A percentile compares a stretch with the other conserved stretches of the same genome.
phyloP scores from a whole-genome alignment of 2,113 vertebrate species.

The Crypturellus undulatus region DNA sequence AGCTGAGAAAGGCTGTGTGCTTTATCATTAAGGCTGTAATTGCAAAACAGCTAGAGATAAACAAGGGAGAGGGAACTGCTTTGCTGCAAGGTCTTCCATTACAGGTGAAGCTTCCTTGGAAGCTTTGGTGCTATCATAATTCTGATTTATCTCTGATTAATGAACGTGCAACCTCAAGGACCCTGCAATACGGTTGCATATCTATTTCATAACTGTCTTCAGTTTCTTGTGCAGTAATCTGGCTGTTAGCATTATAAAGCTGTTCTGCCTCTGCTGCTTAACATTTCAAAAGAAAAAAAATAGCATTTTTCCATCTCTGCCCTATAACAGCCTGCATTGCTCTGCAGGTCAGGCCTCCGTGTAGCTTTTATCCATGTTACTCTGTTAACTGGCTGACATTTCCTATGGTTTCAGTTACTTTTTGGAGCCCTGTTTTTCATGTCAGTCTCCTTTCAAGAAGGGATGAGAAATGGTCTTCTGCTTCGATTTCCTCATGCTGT shows the following conservation, averaged over 20 bases:
- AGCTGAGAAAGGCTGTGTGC: not conserved
- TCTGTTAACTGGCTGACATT: not conserved
- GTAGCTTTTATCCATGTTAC: not conserved
- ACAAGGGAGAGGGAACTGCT: not conserved
- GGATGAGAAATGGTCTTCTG: not conserved
- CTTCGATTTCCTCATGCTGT: not conserved
- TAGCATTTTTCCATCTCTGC: not conserved
- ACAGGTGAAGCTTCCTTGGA: not conserved
- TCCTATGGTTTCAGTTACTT: not conserved
- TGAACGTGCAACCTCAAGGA: not conserved
- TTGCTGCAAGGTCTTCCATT: not conserved
- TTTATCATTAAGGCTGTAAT: not conserved
- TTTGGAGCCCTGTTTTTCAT: not conserved
- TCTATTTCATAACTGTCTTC: not conserved
- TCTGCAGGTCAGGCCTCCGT: not conserved
- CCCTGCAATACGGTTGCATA: not conserved
- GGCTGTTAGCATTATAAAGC: not conserved
- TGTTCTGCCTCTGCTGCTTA: not conserved
- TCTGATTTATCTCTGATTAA: conserved; percentile 24
- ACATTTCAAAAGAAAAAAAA: not conserved
- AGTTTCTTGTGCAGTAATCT: not conserved
- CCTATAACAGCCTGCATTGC: fast-evolving
- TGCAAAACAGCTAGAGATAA: not conserved
- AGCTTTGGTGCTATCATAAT: fast-evolving
- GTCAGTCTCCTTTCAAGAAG: not conserved